phyloP scores from a whole-genome alignment of 92 coral and sea anemone genomes.

The Palythoa heliodiscus region DNA sequence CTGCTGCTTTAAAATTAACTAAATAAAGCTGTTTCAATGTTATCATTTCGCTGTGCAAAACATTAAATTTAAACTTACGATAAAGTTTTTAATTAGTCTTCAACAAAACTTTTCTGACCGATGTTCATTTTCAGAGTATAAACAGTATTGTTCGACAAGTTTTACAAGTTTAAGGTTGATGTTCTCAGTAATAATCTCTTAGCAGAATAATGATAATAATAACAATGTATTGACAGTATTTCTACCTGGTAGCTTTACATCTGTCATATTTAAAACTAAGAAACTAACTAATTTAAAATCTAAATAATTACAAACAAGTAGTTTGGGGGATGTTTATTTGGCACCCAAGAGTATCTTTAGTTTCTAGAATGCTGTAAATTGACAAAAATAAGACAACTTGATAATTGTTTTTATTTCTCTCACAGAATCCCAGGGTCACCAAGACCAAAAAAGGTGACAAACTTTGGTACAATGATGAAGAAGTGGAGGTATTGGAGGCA shows the following conservation, averaged over 20 bases:
- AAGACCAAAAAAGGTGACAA: no score
- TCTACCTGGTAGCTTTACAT: neutral
- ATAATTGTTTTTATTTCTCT: neutral
- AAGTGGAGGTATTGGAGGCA: constrained; percentile 22
- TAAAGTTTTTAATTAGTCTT: neutral
- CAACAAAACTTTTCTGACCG: constrained; percentile 2
- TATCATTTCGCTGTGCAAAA: constrained; percentile 5
- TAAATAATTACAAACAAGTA: neutral
- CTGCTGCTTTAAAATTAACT: no score
- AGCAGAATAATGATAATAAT: neutral
- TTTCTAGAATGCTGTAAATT: neutral
- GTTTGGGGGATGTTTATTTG: no score
- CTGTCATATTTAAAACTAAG: neutral
- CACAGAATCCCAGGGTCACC: no score
- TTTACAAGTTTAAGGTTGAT: neutral
- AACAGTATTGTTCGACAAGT: constrained; percentile 3
- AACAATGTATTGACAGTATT: no score
- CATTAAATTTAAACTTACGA: neutral
- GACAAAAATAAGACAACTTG: neutral
- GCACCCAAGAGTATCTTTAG: no score
- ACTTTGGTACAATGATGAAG: constrained; percentile 4
- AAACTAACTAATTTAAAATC: neutral
- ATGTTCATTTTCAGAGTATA: constrained; percentile 13
- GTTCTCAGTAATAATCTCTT: constrained; percentile 10
- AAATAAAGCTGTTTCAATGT: neutral